Percentiles rank a stretch among this genome's conserved stretches.
phyloP scores from a whole-genome alignment of 1,140 invertebrate species.

The Drosophila bocki region DNA sequence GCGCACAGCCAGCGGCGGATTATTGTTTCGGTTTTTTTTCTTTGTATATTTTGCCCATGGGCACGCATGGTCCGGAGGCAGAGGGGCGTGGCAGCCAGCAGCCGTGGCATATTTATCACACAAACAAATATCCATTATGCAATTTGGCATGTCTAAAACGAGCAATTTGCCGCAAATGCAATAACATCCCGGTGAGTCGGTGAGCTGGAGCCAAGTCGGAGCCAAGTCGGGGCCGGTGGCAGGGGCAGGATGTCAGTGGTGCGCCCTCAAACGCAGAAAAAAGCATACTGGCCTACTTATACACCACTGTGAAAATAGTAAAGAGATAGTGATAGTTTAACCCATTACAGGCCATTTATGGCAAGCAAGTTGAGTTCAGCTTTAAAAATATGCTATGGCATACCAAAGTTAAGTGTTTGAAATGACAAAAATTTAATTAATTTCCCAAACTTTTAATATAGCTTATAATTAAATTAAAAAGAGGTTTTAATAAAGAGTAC shows the following conservation, averaged over 20 bases:
- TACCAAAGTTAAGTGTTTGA: background rate
- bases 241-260: slow-evolving; percentile 27
- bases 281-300: slow-evolving; percentile 63
- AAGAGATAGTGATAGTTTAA: slow-evolving; percentile 37
- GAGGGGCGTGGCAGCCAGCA: slow-evolving; percentile 32
- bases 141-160: slow-evolving; percentile 51
- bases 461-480: background rate
- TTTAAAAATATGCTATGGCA: background rate
- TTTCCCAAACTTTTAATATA: background rate
- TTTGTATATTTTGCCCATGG: slow-evolving; percentile 8
- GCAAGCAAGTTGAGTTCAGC: background rate
- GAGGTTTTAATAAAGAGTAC: background rate
- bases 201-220: background rate
- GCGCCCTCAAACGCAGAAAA: slow-evolving; percentile 37
- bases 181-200: slow-evolving; percentile 35
- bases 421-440: background rate
- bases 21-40: slow-evolving; percentile 39
- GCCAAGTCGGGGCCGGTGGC: background rate
- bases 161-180: slow-evolving; percentile 55
- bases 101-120: slow-evolving; percentile 52
- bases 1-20: slow-evolving; percentile 19
- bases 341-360: slow-evolving; percentile 11
- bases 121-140: slow-evolving; percentile 59
- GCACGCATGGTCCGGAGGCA: slow-evolving; percentile 48
- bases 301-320: slow-evolving; percentile 4